Evolutionary conservation across 2,888 invertebrate genomes (phyloP).

Genomic region (Kryphioiulus occultus): DNA sequence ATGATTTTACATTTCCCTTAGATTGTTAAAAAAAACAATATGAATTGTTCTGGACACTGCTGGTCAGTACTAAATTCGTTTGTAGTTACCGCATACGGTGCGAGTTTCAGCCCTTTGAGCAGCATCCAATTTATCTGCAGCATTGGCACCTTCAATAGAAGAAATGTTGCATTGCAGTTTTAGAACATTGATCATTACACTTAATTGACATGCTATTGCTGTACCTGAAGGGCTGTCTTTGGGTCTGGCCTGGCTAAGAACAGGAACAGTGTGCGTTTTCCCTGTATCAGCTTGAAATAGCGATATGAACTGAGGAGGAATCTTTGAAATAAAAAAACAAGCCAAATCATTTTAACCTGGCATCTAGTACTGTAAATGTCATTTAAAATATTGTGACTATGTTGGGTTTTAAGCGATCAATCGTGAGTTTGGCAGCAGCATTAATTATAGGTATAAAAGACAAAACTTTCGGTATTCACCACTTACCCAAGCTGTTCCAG

Average conservation of each 20-base stretch:
- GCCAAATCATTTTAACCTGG: too few relatives aligned
- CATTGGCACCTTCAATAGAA: not conserved
- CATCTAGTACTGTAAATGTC: too few relatives aligned
- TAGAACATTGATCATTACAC: not conserved
- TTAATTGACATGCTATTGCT: not conserved
- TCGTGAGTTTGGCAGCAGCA: too few relatives aligned
- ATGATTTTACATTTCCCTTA: too few relatives aligned
- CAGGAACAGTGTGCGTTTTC: not conserved
- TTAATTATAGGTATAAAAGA: too few relatives aligned
- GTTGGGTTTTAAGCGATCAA: too few relatives aligned
- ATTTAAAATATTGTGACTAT: too few relatives aligned
- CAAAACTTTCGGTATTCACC: not conserved
- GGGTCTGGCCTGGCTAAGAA: not conserved
- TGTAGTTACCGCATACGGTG: slow-evolving; percentile 28
- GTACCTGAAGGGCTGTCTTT: not conserved
- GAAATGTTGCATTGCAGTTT: not conserved
- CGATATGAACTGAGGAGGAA: not conserved
- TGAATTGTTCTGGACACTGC: too few relatives aligned
- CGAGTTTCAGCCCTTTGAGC: slow-evolving; percentile 42
- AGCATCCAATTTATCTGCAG: not conserved
- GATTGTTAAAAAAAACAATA: too few relatives aligned
- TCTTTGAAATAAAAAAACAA: not conserved
- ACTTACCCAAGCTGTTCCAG: not conserved
- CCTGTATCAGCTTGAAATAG: not conserved
- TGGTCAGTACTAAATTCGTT: too few relatives aligned